Evolutionary conservation across 2,113 vertebrate species (phyloP).

Genomic region (Coturnix japonica): DNA sequence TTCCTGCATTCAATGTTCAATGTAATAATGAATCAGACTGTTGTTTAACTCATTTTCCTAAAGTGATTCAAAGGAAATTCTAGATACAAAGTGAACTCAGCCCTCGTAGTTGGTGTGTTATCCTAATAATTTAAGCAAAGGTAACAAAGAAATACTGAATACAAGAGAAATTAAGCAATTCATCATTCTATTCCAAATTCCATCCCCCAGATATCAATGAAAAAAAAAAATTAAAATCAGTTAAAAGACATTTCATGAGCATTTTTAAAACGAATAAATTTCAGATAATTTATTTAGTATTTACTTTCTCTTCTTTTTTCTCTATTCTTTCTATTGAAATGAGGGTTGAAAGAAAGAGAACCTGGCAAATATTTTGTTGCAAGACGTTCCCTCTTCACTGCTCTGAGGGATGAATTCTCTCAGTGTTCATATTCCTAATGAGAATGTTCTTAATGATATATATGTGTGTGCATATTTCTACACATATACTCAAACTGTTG

Average conservation of each 20-base stretch:
- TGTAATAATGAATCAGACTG: not conserved
- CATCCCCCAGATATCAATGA: not conserved
- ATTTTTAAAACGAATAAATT: not conserved
- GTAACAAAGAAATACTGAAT: not conserved
- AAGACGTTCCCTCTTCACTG: not conserved
- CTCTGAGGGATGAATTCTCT: not conserved
- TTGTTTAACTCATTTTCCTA: not conserved
- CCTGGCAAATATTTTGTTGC: not conserved
- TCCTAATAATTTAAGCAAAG: not conserved
- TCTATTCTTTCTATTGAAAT: not conserved
- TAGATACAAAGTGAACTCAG: not conserved
- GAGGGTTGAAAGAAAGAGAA: not conserved
- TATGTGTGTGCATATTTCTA: fast-evolving
- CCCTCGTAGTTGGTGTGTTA: not conserved
- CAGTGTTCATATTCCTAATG: not conserved
- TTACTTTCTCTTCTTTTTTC: not conserved
- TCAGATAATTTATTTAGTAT: not conserved
- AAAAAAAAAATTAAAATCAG: not conserved
- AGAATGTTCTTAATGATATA: not conserved
- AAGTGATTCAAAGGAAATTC: not conserved
- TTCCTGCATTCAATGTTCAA: not conserved
- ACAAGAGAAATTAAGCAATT: not conserved
- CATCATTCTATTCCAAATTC: not conserved
- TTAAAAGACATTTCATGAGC: not conserved
- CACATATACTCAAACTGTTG: not conserved